These are phyloP conservation scores for Ylistrum balloti DNA, from an alignment of 1,140 invertebrate genomes.

Conservation along the genomic window DNA sequence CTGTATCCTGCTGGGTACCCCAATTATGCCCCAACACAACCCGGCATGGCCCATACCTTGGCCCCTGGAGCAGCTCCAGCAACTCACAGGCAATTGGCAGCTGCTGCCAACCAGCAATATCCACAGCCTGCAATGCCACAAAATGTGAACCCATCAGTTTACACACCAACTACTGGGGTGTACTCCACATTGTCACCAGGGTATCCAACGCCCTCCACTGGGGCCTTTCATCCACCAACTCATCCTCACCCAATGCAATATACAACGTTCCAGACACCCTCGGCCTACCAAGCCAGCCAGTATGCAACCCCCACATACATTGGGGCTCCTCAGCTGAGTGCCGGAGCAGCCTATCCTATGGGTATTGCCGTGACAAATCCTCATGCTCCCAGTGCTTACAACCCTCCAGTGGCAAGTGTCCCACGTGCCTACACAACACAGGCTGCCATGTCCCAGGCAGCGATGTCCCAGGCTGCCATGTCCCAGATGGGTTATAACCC, in stretches of 20 bases:
- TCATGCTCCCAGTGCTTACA: slow-evolving; percentile 38
- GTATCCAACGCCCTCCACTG: not conserved
- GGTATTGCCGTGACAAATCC: slow-evolving; percentile 36
- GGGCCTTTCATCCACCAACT: slow-evolving; percentile 1
- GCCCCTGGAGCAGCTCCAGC: slow-evolving; percentile 37
- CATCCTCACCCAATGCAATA: slow-evolving; percentile 39
- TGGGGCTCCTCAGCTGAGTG: slow-evolving; percentile 23
- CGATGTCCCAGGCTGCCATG: slow-evolving; percentile 10
- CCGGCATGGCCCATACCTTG: slow-evolving; percentile 44
- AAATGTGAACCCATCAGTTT: not conserved
- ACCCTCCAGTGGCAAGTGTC: slow-evolving; percentile 47
- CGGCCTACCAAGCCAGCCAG: slow-evolving; percentile 41
- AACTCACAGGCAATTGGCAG: slow-evolving; percentile 38
- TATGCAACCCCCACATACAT: slow-evolving; percentile 47
- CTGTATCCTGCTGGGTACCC: slow-evolving; percentile 46
- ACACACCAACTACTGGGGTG: slow-evolving; percentile 24
- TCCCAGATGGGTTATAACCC: slow-evolving; percentile 14
- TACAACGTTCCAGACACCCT: slow-evolving; percentile 29
- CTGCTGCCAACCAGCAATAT: slow-evolving; percentile 37
- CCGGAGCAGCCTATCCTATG: slow-evolving; percentile 38
- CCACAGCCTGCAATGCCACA: slow-evolving; percentile 42
- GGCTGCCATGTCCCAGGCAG: slow-evolving; percentile 35
- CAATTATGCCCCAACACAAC: slow-evolving; percentile 43
- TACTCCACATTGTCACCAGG: slow-evolving; percentile 41
- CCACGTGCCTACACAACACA: slow-evolving; percentile 42